phyloP scores from a whole-genome alignment of 2,797 vertebrate genomes.

The Malurus splendens region DNA sequence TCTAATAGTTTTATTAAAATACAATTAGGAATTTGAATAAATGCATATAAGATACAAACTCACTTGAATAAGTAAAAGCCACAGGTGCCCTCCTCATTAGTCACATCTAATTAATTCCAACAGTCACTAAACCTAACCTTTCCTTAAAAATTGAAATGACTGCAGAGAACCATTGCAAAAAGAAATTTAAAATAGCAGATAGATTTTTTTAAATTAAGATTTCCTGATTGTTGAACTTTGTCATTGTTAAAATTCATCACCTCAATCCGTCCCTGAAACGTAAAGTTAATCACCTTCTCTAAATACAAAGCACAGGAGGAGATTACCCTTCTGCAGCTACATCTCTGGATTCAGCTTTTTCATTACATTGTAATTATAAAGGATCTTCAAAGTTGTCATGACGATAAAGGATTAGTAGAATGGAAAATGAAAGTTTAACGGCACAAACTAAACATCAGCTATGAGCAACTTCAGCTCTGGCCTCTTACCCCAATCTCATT shows the following conservation, averaged over 20 bases:
- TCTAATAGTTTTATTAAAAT: neutral
- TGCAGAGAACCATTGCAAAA: neutral
- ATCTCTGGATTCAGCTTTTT: conserved; percentile 5
- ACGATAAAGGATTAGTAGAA: neutral
- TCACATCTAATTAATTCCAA: neutral
- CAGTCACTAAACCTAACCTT: neutral
- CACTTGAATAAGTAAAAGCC: neutral
- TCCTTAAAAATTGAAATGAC: neutral
- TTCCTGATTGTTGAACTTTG: neutral
- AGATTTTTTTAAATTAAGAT: neutral
- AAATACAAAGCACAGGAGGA: neutral
- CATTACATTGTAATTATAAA: neutral
- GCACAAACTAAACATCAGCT: neutral
- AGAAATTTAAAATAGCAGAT: neutral
- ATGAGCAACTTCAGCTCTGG: neutral
- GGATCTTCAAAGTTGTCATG: neutral
- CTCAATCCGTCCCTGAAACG: neutral
- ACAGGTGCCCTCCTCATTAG: neutral
- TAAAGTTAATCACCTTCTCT: neutral
- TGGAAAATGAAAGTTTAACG: neutral
- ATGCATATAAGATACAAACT: neutral
- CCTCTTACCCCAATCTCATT: neutral
- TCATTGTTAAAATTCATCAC: neutral
- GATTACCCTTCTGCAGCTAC: neutral
- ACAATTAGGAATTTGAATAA: neutral